Base-by-base conservation (phyloP, 1,140 invertebrate genomes). In the Cydia fagiglandana region DNA sequence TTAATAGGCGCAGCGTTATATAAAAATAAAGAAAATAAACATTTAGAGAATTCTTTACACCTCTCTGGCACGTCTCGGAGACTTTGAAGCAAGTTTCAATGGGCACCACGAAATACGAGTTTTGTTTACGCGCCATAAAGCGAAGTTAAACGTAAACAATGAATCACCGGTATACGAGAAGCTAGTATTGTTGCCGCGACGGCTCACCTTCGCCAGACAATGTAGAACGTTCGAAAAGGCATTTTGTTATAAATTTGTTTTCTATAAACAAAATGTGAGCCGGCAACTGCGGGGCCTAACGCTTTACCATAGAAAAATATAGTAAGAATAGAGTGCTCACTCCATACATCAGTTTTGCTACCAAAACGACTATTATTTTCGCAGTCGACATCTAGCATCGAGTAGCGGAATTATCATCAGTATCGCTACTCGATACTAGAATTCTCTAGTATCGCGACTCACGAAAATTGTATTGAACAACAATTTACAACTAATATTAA, bases 11-110 rank as follows among this genome's bases (percentile, higher is more conserved):
- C n/a, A 28, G 68, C 30, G 20, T 28, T 50, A 47, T 61, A 79
- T 41, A 79, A 80, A 77, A 83, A 79, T 75, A 83, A 79, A 78
- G 78, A 80, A 77, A 83, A 78, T 75, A 81, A 79, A 78, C 73
- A 80, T 76, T 78, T 73, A 64, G 74, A 76, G 74, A 74, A 75
- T 64, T 73, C 68, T 77, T 47, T 68, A 68, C 34, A 64, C 20
- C 50, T n/a, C 17, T 28, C 30, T 2, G 10, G 64, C 66, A 38
- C 66, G 66, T 70, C 66, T 70, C 34, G 2, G 64, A 66, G 66
- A 74, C 76, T 53, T 76, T 78, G 64, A 70, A 79, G 68, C 56
- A 53, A 47, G 74, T 68, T 76, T 47, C 78, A 75, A 75, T 79
- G 75, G 66, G 66, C 66, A 70, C 66, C 66, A 70, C 66, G 66